phyloP scores from a whole-genome alignment of 2,888 invertebrate genomes.

The Caenorhabditis sulstoni region DNA sequence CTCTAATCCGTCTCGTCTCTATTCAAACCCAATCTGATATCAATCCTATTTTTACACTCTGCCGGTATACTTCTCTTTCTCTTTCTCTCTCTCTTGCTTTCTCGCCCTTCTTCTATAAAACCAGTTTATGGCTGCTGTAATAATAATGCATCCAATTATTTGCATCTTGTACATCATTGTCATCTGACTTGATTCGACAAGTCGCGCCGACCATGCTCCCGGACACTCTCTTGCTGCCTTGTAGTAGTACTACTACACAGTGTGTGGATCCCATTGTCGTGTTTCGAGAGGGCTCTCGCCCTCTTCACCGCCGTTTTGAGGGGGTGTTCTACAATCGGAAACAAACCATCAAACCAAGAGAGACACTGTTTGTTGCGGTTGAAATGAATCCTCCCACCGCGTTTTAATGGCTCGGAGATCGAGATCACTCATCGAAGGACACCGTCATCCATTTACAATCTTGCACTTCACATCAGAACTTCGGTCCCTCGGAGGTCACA shows the following conservation, averaged over 20 bases:
- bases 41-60: constrained; percentile 12
- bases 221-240: not conserved
- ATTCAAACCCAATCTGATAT: constrained; percentile 4
- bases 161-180: constrained; percentile 1
- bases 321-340: constrained; percentile 42
- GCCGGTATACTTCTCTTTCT: constrained; percentile 10
- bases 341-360: constrained; percentile 42
- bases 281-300: constrained; percentile 38
- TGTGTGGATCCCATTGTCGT: constrained; percentile 25
- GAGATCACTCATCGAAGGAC: constrained; percentile 1
- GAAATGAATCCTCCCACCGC: constrained; percentile 15
- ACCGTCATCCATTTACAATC: not conserved
- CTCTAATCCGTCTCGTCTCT: constrained; percentile 12
- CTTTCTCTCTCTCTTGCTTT: constrained; percentile 2
- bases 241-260: constrained; percentile 18
- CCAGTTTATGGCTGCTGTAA: constrained; percentile 23
- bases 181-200: not conserved
- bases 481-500: constrained; percentile 8
- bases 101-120: constrained; percentile 17
- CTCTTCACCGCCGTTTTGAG: constrained; percentile 36
- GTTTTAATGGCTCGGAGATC: constrained; percentile 7
- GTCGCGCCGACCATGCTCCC: not conserved
- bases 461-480: not conserved
- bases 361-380: constrained; percentile 29
- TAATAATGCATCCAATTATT: constrained; percentile 9